Percentiles rank a stretch among this genome's conserved stretches.
phyloP scores from a whole-genome alignment of 2,888 invertebrate species.

The Noctua janthina region DNA sequence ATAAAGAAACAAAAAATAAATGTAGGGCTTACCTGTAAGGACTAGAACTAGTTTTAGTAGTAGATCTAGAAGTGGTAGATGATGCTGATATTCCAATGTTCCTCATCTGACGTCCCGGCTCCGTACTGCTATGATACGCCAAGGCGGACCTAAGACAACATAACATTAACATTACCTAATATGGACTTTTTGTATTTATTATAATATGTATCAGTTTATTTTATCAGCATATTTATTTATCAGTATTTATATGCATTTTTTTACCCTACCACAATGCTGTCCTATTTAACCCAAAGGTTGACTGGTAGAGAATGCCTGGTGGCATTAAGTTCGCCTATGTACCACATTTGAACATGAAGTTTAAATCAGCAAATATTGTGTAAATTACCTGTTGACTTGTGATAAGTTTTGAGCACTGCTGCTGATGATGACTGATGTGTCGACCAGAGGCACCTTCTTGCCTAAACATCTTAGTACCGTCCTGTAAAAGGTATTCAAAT shows the following conservation, averaged over 20 bases:
- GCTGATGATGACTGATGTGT: slow-evolving; percentile 93
- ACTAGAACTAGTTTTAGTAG: slow-evolving; percentile 98
- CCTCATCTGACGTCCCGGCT: slow-evolving; percentile 86
- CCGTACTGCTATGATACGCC: slow-evolving; percentile 93
- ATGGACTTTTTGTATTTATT: too few relatives aligned
- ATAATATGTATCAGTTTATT: neutral
- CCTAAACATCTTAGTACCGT: slow-evolving; percentile 94
- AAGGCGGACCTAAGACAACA: slow-evolving; percentile 92
- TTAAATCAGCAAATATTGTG: neutral
- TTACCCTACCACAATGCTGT: neutral
- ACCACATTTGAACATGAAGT: neutral
- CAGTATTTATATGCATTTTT: neutral
- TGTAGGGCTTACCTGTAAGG: slow-evolving; percentile 93
- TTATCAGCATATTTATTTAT: neutral
- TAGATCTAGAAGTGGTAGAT: slow-evolving; percentile 98
- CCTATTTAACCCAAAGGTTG: too few relatives aligned
- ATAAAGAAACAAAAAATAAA: too few relatives aligned
- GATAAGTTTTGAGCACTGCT: slow-evolving; percentile 95
- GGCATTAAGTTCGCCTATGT: neutral
- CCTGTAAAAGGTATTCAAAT: slow-evolving; percentile 88
- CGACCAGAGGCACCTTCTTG: slow-evolving; percentile 94
- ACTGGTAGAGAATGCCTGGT: neutral
- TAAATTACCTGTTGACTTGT: slow-evolving; percentile 84
- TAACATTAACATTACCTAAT: slow-evolving; percentile 1
- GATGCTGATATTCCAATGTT: slow-evolving; percentile 98